These are phyloP conservation scores for Microcebus ravelobensis DNA, from an alignment of 2,113 vertebrate genomes.

Conservation along the genomic window DNA sequence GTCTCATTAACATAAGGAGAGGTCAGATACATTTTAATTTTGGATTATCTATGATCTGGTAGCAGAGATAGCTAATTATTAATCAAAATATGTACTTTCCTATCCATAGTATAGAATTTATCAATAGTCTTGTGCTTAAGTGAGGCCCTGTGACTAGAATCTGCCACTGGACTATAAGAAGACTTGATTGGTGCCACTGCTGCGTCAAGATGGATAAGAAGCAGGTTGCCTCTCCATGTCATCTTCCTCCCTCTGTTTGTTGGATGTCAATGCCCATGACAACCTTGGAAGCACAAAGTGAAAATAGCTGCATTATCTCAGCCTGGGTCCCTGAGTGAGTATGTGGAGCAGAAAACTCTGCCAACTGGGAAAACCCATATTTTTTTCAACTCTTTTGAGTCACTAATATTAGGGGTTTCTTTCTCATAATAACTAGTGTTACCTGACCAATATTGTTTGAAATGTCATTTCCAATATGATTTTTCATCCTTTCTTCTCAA, in stretches of 20 bases:
- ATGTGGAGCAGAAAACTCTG: neutral
- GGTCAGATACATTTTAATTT: neutral
- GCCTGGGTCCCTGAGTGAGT: neutral
- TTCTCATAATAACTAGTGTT: neutral
- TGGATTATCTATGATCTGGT: neutral
- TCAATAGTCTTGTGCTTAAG: neutral
- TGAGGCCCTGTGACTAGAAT: neutral
- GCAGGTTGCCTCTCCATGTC: too few species aligned
- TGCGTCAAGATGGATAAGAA: neutral
- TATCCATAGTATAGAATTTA: neutral
- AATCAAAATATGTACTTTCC: neutral
- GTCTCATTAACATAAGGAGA: neutral
- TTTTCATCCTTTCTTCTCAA: neutral
- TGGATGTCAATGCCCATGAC: neutral
- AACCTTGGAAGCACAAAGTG: neutral
- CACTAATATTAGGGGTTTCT: neutral
- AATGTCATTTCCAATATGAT: neutral
- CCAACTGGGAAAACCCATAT: neutral
- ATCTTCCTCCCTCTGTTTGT: neutral
- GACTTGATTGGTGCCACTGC: neutral
- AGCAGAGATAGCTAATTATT: neutral
- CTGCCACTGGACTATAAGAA: neutral
- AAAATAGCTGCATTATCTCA: neutral
- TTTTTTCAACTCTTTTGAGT: neutral
- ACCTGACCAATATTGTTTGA: neutral